Conservation (phyloP, 2,888 invertebrate genomes). For the Stratiomys singularior region DNA sequence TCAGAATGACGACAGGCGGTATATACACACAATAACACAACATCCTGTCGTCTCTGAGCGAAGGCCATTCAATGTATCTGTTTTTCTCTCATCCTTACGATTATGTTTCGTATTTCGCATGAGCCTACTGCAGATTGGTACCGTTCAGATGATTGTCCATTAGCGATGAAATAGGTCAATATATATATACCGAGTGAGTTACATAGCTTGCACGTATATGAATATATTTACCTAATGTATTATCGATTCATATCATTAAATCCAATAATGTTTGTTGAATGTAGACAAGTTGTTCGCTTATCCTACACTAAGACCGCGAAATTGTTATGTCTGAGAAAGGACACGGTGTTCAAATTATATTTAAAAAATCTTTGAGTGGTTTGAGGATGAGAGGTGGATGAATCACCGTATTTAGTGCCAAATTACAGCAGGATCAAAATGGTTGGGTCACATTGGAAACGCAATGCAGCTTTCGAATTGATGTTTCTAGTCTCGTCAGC, state of each 20-base stretch:
- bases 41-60: not conserved
- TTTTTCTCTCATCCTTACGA: not conserved
- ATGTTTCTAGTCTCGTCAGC: too few relatives aligned
- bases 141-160: constrained; percentile 23
- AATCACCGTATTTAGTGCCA: too few relatives aligned
- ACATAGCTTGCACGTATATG: not conserved
- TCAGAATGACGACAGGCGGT: not conserved
- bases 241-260: constrained; percentile 15
- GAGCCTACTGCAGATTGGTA: not conserved
- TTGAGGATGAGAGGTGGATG: too few relatives aligned
- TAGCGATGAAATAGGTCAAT: constrained; percentile 30
- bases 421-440: too few relatives aligned
- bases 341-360: not conserved
- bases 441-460: too few relatives aligned
- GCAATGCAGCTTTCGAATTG: too few relatives aligned
- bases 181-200: not conserved
- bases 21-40: not conserved
- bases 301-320: constrained; percentile 6
- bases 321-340: not conserved
- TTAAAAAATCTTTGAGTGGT: too few relatives aligned
- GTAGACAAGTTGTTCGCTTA: not conserved
- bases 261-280: not conserved
- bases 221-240: not conserved
- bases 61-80: constrained; percentile 9
- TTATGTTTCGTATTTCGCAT: not conserved